These are phyloP conservation scores for Salvelinus sp. DNA, from an alignment of 2,113 vertebrate species.

Conservation along the genomic window DNA sequence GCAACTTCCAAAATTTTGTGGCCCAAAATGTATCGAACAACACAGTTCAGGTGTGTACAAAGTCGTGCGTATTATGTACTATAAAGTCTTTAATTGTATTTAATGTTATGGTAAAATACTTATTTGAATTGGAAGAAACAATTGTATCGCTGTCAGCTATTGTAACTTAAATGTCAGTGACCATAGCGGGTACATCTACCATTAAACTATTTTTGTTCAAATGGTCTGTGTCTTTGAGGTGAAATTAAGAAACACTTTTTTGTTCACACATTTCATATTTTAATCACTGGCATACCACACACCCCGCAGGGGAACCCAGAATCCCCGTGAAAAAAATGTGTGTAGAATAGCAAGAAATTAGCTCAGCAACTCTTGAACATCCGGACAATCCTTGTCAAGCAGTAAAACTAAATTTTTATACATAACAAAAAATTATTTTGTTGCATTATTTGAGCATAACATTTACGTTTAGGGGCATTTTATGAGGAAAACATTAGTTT, in stretches of 20 bases:
- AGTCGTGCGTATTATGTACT: conserved; percentile 26
- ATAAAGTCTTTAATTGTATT: conserved; percentile 16
- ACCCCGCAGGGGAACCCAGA: too few relatives aligned
- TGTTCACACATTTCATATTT: too few relatives aligned
- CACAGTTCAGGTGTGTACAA: conserved; percentile 23
- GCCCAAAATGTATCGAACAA: conserved; percentile 24
- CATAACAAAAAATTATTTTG: too few relatives aligned
- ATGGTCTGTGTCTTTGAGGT: conserved; percentile 2
- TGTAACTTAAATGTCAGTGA: conserved; percentile 51
- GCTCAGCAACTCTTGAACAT: too few relatives aligned
- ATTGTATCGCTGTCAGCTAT: conserved; percentile 35
- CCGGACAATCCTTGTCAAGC: too few relatives aligned
- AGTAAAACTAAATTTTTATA: too few relatives aligned
- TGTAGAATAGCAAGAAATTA: too few relatives aligned
- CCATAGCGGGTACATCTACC: conserved; percentile 50
- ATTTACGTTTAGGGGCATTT: too few relatives aligned
- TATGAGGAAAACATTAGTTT: too few relatives aligned
- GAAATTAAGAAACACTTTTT: background rate
- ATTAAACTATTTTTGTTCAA: conserved; percentile 71
- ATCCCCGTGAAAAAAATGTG: too few relatives aligned
- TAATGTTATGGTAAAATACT: conserved; percentile 6
- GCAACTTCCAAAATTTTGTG: background rate
- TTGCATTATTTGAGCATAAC: too few relatives aligned
- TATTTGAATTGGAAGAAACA: conserved; percentile 25
- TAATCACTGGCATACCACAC: too few relatives aligned